Percentiles rank a stretch among this genome's conserved stretches.
phyloP scores from a whole-genome alignment of 2,888 invertebrate species.

The Pseudoips prasinana region DNA sequence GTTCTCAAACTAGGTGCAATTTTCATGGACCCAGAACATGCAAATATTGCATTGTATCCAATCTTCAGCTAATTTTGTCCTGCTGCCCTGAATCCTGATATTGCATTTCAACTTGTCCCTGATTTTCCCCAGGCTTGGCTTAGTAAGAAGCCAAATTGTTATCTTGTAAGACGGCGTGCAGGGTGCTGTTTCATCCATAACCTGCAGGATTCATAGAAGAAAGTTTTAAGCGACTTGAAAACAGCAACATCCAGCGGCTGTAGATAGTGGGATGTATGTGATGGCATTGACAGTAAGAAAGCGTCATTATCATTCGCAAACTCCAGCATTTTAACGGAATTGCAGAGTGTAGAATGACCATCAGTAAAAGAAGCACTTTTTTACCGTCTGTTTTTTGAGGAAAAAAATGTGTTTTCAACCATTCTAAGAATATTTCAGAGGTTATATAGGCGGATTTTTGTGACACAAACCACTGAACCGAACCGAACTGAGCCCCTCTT shows the following conservation, averaged over 20 bases:
- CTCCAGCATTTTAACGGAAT: conserved; percentile 20
- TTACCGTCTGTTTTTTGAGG: conserved; percentile 19
- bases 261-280: conserved; percentile 24
- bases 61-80: conserved; percentile 9
- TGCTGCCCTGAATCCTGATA: conserved; percentile 26
- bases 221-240: conserved; percentile 35
- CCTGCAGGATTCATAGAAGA: conserved; percentile 22
- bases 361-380: conserved; percentile 18
- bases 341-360: conserved; percentile 21
- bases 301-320: conserved; percentile 17
- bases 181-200: conserved; percentile 15
- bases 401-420: conserved; percentile 16
- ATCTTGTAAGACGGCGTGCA: conserved; percentile 12
- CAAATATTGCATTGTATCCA: too few relatives aligned
- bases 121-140: conserved; percentile 23
- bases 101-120: conserved; percentile 26
- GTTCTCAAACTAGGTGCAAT: too few relatives aligned
- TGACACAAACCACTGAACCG: conserved; percentile 15
- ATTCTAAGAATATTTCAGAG: conserved; percentile 15
- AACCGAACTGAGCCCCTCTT: too few relatives aligned
- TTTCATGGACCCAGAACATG: too few relatives aligned
- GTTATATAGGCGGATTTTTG: conserved; percentile 23
- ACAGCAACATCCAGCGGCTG: conserved; percentile 22
- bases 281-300: conserved; percentile 17
- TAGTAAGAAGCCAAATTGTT: conserved; percentile 18